Base-by-base conservation (phyloP, 2,888 invertebrate species). In the Boloria euphrosyne region DNA sequence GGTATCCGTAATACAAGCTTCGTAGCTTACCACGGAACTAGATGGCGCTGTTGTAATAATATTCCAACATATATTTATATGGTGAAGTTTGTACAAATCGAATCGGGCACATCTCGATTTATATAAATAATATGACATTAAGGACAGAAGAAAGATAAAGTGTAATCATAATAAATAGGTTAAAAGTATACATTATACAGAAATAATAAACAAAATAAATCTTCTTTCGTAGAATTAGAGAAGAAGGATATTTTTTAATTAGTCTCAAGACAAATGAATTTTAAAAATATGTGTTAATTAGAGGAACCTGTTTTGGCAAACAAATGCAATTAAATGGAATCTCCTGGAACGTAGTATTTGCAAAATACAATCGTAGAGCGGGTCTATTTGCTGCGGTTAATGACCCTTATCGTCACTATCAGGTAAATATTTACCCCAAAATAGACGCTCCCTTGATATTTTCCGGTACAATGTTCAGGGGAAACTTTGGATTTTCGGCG, bases 361-460 rank as follows among this genome's bases (percentile, higher is more conserved):
- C 62, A 50, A 47, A 58, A 58, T 46, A 52, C 52, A 64, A 57
- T 31, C 53, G 38, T 49, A 31, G 51, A 46, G 62, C 44, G 55
- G 62, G 67, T 58, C 54, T 66, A 68, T 71, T 66, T 64, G 55
- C 55, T 54, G 60, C 50, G 62, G 51, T 60, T 73, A 71, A 75
- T 73, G 74, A 67, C 62, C 71, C 70, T 73, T 74, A 75, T 73
- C 74, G 53, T 62, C 62, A 62, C 69, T 68, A 71, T 71, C 73
- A 66, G 68, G 67, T 69, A 71, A 73, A 72, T 70, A 64, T 65
- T 68, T 66, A 64, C 67, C 65, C 55, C 47, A 44, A 60, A 59
- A 64, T 54, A 50, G 63, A 47, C 54, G 55, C 18, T 53, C 47
- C 66, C 57, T 54, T 46, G 54, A 59, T 51, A 64, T 57, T 65